These are phyloP conservation scores for Nixonia krombeini DNA, from an alignment of 1,140 invertebrate species.

Conservation along the genomic window DNA sequence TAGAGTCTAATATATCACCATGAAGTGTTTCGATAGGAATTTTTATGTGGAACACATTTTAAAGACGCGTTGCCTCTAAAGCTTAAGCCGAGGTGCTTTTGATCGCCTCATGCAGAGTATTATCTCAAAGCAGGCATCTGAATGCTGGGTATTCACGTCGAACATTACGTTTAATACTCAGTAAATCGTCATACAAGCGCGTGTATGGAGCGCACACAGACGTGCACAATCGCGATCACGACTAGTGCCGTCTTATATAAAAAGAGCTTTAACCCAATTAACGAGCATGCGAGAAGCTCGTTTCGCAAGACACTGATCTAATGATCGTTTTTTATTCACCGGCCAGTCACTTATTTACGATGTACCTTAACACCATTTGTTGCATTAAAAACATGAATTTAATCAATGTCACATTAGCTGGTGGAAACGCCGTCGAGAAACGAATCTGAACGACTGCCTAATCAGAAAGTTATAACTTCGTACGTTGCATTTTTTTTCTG, in stretches of 20 bases:
- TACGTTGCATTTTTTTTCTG: background rate
- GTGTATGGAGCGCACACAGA: background rate
- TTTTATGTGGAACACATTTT: too few species aligned
- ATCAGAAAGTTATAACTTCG: background rate
- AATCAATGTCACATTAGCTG: background rate
- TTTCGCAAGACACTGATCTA: background rate
- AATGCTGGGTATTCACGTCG: slow-evolving; percentile 6
- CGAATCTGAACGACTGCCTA: too few species aligned
- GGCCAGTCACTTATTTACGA: too few species aligned
- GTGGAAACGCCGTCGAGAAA: too few species aligned
- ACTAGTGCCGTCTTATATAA: background rate
- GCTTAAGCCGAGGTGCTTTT: background rate
- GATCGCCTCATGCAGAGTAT: background rate
- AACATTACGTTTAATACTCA: background rate
- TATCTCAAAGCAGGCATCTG: slow-evolving; percentile 1
- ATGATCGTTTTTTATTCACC: background rate
- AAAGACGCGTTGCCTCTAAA: too few species aligned
- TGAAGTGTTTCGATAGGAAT: too few species aligned
- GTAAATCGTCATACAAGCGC: background rate
- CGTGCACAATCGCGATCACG: background rate
- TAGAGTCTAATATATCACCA: too few species aligned
- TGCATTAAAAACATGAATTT: too few species aligned
- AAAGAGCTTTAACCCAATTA: slow-evolving; percentile 12
- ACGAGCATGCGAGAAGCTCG: background rate
- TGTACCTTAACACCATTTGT: too few species aligned